Conservation (phyloP, 1,140 invertebrate species). For the Episyrphus balteatus region DNA sequence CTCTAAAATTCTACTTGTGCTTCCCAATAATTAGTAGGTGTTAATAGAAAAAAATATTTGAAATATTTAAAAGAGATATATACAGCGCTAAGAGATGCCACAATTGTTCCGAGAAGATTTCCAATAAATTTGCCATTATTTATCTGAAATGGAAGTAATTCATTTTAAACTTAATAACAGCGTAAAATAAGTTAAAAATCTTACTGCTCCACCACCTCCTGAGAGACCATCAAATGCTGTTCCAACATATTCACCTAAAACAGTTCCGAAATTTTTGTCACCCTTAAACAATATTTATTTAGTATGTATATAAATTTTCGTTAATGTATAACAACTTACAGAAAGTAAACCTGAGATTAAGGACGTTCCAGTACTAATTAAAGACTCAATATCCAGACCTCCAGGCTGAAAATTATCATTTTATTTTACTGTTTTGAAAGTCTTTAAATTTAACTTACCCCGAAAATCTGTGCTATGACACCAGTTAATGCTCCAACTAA, state of each 20-base stretch:
- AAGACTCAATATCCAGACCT: conserved; percentile 32
- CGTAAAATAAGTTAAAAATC: too few species aligned
- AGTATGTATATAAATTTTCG: neutral
- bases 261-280: conserved; percentile 39
- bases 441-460: conserved; percentile 32
- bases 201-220: conserved; percentile 42
- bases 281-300: conserved; percentile 12
- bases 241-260: conserved; percentile 38
- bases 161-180: too few species aligned
- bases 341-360: conserved; percentile 31
- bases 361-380: conserved; percentile 32
- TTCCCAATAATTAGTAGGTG: neutral
- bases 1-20: neutral
- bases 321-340: conserved; percentile 9
- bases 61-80: conserved; percentile 10
- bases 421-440: neutral
- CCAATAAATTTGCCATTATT: conserved; percentile 38
- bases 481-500: conserved; percentile 37
- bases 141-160: conserved; percentile 23
- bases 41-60: conserved; percentile 7
- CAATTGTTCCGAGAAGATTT: conserved; percentile 33
- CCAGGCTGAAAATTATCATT: conserved; percentile 24
- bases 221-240: conserved; percentile 41
- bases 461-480: conserved; percentile 37
- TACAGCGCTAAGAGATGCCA: conserved; percentile 36